These are phyloP conservation scores for Actenoides hombroni DNA, from an alignment of 2,113 vertebrate species.

Conservation along the genomic window DNA sequence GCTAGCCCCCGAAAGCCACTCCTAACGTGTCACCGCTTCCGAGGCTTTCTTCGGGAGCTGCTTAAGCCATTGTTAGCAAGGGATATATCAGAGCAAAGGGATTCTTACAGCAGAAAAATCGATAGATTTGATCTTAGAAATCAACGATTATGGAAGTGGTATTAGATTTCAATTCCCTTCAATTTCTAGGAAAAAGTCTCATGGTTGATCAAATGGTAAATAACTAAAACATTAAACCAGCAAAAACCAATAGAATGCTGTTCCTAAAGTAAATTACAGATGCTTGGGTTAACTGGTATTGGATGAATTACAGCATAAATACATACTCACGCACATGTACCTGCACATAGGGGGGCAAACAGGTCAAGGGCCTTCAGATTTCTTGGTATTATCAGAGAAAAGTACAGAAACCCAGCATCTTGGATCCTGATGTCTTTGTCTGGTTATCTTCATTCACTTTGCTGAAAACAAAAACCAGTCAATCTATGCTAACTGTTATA, in stretches of 20 bases:
- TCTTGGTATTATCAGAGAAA: neutral
- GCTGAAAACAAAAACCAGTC: neutral
- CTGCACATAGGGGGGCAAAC: neutral
- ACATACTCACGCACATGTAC: too few species aligned
- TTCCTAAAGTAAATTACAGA: neutral
- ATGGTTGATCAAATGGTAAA: accelerated
- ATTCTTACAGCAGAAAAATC: neutral
- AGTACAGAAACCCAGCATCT: neutral
- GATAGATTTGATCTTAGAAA: neutral
- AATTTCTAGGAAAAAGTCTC: neutral
- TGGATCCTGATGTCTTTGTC: neutral
- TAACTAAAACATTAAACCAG: neutral
- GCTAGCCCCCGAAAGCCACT: accelerated
- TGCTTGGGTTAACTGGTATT: neutral
- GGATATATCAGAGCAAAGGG: accelerated
- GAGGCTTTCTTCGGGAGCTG: neutral
- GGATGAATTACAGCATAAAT: neutral
- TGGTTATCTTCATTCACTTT: neutral
- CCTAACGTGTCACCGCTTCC: accelerated
- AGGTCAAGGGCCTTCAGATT: neutral
- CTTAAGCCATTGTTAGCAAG: neutral
- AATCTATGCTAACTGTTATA: neutral
- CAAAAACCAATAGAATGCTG: neutral
- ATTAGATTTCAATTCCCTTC: neutral
- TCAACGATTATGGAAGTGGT: accelerated